phyloP scores from a whole-genome alignment of 2,113 vertebrate genomes.

The Sarotherodon lohbergeri region DNA sequence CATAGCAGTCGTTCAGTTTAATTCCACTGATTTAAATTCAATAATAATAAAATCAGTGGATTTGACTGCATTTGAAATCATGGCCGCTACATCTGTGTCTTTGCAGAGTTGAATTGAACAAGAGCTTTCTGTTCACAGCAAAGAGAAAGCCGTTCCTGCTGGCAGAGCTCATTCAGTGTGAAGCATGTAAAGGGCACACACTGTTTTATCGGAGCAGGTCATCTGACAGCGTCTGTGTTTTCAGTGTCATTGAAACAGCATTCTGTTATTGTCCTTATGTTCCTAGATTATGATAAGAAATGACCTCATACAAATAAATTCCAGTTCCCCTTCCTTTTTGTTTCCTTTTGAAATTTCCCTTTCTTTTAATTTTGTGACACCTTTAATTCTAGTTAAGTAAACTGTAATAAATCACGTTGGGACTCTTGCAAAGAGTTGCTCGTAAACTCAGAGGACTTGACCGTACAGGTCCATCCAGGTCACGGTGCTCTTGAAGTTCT shows the following conservation, averaged over 20 bases:
- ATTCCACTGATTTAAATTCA: not conserved
- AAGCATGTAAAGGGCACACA: rapidly evolving
- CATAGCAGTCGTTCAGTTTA: not conserved
- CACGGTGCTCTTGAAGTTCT: not conserved
- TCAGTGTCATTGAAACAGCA: not conserved
- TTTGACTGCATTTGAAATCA: not conserved
- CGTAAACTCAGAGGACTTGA: not conserved
- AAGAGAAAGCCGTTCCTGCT: not conserved
- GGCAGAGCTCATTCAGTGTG: not conserved
- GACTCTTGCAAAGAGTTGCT: not conserved
- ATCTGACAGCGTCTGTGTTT: not conserved
- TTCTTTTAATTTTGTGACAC: not conserved
- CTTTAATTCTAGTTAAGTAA: not conserved
- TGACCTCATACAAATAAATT: not conserved
- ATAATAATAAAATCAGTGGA: not conserved
- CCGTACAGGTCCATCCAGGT: not conserved
- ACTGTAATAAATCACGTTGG: rapidly evolving
- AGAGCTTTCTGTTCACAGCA: not conserved
- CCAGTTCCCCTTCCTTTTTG: not conserved
- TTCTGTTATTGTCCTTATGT: not conserved
- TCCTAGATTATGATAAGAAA: not conserved
- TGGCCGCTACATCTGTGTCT: not conserved
- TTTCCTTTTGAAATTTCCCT: not conserved
- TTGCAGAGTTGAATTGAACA: not conserved
- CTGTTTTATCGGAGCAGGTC: not conserved